These are phyloP conservation scores for Eilema caniola DNA, from an alignment of 2,888 invertebrate genomes.

Conservation along the genomic window DNA sequence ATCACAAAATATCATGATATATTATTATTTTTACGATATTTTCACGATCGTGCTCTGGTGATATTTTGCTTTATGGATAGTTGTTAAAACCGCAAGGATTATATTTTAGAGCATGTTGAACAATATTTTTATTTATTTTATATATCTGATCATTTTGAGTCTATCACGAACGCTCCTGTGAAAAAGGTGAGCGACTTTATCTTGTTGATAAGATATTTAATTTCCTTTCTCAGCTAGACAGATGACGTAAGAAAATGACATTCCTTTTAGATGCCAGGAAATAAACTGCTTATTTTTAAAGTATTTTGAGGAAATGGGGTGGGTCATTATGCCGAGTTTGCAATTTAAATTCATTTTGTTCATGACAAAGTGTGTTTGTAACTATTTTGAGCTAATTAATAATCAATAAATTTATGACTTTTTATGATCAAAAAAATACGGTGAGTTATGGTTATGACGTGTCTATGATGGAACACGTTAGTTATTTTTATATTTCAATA, in stretches of 20 bases:
- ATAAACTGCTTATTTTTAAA: conserved; percentile 25
- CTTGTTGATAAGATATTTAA: conserved; percentile 76
- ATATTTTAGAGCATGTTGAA: background rate
- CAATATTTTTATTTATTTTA: conserved; percentile 2
- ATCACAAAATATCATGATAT: too few species aligned
- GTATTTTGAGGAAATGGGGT: conserved; percentile 18
- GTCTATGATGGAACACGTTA: too few species aligned
- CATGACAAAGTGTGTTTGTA: background rate
- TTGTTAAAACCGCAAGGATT: background rate
- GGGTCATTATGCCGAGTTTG: background rate
- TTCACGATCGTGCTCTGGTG: too few species aligned
- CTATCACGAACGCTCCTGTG: conserved; percentile 52
- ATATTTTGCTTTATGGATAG: too few species aligned
- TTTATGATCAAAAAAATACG: too few species aligned
- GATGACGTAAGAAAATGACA: conserved; percentile 70
- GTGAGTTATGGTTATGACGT: too few species aligned
- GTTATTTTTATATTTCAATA: too few species aligned
- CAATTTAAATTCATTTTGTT: conserved; percentile 6
- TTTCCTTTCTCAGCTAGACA: conserved; percentile 73
- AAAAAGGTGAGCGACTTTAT: conserved; percentile 72
- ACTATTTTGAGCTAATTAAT: background rate
- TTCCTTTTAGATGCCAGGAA: conserved; percentile 41
- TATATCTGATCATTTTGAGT: conserved; percentile 34
- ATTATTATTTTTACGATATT: too few species aligned
- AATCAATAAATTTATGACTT: too few species aligned